Evolutionary conservation across 2,888 invertebrate genomes (phyloP).

Genomic region (Agonopterix heracliana): DNA sequence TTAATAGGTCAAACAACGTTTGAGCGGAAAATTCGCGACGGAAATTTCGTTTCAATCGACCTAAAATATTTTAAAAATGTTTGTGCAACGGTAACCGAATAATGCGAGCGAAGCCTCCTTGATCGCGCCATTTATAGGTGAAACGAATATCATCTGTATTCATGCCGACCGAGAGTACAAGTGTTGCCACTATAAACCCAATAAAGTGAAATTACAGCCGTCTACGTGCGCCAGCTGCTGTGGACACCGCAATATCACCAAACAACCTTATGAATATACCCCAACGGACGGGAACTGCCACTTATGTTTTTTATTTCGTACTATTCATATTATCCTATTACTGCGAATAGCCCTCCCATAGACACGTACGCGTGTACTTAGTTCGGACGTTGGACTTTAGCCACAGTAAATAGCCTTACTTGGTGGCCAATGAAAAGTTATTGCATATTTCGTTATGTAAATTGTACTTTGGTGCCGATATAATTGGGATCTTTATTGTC

Average conservation of each 20-base stretch:
- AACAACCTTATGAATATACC: conserved; percentile 33
- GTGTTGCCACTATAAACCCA: conserved; percentile 41
- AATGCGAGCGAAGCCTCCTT: too few species aligned
- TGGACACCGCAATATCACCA: conserved; percentile 21
- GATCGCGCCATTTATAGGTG: not conserved
- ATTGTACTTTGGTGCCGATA: too few species aligned
- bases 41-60: too few species aligned
- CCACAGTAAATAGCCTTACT: too few species aligned
- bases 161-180: conserved; percentile 34
- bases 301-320: conserved; percentile 5
- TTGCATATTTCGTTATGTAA: too few species aligned
- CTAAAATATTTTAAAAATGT: too few species aligned
- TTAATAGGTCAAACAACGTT: too few species aligned
- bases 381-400: too few species aligned
- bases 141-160: conserved; percentile 33
- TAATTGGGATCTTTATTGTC: too few species aligned
- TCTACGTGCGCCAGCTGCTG: conserved; percentile 28
- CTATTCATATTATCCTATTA: conserved; percentile 1
- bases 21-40: too few species aligned
- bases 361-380: not conserved
- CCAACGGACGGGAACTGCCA: conserved; percentile 6
- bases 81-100: too few species aligned
- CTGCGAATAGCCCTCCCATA: not conserved
- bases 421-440: too few species aligned
- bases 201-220: conserved; percentile 42